Evolutionary conservation across 2,888 invertebrate genomes (phyloP).

Genomic region (Dicycla oo): DNA sequence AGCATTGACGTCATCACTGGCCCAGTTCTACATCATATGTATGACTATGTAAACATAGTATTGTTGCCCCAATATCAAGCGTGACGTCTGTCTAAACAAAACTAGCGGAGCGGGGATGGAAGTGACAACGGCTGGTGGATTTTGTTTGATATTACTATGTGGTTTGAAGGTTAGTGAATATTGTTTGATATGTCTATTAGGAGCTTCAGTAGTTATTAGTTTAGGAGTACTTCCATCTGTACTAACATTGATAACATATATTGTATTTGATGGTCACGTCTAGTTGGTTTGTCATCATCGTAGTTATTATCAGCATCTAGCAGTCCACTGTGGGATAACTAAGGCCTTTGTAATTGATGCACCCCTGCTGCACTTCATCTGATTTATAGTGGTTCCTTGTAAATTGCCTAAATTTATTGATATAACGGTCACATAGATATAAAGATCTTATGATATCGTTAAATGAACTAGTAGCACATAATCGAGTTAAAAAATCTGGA

Average conservation of each 20-base stretch:
- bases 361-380: not conserved
- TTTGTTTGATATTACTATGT: slow-evolving; percentile 34
- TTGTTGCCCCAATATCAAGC: slow-evolving; percentile 56
- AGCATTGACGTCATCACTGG: slow-evolving; percentile 65
- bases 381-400: not conserved
- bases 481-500: not conserved
- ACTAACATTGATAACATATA: not conserved
- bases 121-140: slow-evolving; percentile 49
- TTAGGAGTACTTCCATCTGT: not conserved
- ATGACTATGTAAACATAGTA: slow-evolving; percentile 52
- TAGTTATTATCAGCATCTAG: no score
- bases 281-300: not conserved
- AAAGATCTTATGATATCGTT: not conserved
- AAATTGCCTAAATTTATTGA: not conserved
- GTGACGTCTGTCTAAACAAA: slow-evolving; percentile 58
- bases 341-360: not conserved
- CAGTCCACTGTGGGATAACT: no score
- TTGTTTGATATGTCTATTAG: slow-evolving; percentile 14
- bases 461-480: not conserved
- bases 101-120: slow-evolving; percentile 37
- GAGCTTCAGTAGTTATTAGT: not conserved
- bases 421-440: no score
- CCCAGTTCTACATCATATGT: slow-evolving; percentile 56
- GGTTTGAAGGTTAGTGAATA: slow-evolving; percentile 31
- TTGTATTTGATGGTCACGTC: not conserved